These are phyloP conservation scores for Rhegmatorhina hoffmannsi DNA, from an alignment of 2,113 vertebrate species.

Conservation along the genomic window DNA sequence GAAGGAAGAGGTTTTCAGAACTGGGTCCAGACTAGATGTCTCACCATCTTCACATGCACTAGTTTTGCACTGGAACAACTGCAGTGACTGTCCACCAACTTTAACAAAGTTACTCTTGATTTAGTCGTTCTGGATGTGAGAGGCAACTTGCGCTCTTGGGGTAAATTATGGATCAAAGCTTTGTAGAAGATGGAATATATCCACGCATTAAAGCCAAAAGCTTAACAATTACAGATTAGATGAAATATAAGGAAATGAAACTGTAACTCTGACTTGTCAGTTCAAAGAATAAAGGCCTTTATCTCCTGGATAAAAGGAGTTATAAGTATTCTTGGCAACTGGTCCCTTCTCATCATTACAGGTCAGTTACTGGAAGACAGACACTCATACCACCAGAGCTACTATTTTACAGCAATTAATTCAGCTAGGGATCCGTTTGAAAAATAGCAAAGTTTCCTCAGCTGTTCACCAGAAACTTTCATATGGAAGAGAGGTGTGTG, in stretches of 20 bases:
- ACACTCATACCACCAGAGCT: not conserved
- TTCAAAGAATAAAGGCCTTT: constrained; percentile 28
- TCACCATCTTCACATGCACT: not conserved
- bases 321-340: not conserved
- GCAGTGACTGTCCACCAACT: not conserved
- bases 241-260: constrained; percentile 33
- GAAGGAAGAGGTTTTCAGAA: not conserved
- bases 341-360: not conserved
- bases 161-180: constrained; percentile 35
- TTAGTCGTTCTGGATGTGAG: not conserved
- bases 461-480: not conserved
- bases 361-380: not conserved
- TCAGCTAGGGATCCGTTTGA: not conserved
- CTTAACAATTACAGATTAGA: constrained; percentile 19
- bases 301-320: constrained; percentile 17
- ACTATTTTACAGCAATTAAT: not conserved
- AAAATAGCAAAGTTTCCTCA: not conserved
- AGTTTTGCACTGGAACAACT: not conserved
- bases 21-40: not conserved
- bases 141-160: not conserved
- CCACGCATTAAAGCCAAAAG: not conserved
- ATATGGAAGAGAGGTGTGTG: not conserved
- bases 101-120: not conserved
- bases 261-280: constrained; percentile 26
- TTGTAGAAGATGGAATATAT: not conserved